Evolutionary conservation across 2,888 invertebrate genomes (phyloP).

Genomic region (Leptopilina drosophilae): DNA sequence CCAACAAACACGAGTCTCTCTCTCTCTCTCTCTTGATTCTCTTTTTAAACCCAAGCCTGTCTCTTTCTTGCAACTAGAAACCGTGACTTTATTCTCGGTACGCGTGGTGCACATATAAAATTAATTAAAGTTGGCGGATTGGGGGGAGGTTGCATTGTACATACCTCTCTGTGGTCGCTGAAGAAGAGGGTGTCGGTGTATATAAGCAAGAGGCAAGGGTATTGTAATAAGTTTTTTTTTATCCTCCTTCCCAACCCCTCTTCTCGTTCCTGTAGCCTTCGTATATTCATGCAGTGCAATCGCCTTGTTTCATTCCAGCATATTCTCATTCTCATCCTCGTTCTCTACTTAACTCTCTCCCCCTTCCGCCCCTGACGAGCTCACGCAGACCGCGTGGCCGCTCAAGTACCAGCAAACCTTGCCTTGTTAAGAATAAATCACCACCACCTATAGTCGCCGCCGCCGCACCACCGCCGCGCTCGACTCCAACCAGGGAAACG

Average conservation of each 20-base stretch:
- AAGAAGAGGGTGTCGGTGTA: slow-evolving; percentile 28
- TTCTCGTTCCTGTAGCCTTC: too few species aligned
- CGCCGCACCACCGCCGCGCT: slow-evolving; percentile 51
- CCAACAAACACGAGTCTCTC: slow-evolving; percentile 42
- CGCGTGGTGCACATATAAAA: slow-evolving; percentile 69
- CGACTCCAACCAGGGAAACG: slow-evolving; percentile 2
- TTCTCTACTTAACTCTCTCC: slow-evolving; percentile 9
- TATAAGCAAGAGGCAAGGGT: slow-evolving; percentile 3
- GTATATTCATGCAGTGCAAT: background rate
- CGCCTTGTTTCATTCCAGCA: slow-evolving; percentile 41
- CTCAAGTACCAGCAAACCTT: slow-evolving; percentile 63
- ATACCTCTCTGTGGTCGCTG: slow-evolving; percentile 43
- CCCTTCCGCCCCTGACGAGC: slow-evolving; percentile 42
- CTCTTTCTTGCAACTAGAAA: slow-evolving; percentile 43
- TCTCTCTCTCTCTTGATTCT: slow-evolving; percentile 39
- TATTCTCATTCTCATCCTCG: slow-evolving; percentile 37
- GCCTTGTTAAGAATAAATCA: slow-evolving; percentile 70
- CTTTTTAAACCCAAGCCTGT: slow-evolving; percentile 41
- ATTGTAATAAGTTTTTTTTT: slow-evolving; percentile 18
- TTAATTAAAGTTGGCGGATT: slow-evolving; percentile 73
- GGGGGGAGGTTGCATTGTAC: slow-evolving; percentile 47
- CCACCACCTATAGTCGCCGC: slow-evolving; percentile 57
- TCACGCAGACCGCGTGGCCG: slow-evolving; percentile 58
- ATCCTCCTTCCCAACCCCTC: too few species aligned
- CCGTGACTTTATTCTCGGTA: slow-evolving; percentile 62